phyloP scores from a whole-genome alignment of 2,113 vertebrate species.

The Cynopterus brachyotis region DNA sequence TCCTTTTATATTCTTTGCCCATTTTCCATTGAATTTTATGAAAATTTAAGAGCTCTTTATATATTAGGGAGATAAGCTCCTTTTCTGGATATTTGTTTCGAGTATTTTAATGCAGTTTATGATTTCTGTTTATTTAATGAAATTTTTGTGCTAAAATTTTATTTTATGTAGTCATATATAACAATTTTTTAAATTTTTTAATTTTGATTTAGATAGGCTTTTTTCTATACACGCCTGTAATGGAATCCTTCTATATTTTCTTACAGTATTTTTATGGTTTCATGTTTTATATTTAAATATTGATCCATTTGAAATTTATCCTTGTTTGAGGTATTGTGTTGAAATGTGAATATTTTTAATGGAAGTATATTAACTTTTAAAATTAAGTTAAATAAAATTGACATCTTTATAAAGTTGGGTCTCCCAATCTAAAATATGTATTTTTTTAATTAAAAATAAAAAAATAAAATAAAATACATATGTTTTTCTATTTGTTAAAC shows the following conservation, averaged over 20 bases:
- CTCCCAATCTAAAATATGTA: neutral
- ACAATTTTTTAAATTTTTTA: neutral
- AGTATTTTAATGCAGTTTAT: conserved; percentile 25
- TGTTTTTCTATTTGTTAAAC: neutral
- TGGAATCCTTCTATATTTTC: conserved; percentile 41
- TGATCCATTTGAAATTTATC: conserved; percentile 51
- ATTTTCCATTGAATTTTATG: neutral
- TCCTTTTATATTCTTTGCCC: neutral
- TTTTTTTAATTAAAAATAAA: too few species aligned
- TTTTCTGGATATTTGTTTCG: conserved; percentile 24
- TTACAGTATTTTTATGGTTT: conserved; percentile 45
- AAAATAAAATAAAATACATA: neutral
- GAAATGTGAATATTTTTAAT: neutral
- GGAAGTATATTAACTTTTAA: neutral
- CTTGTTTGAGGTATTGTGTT: neutral
- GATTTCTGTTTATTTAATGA: neutral
- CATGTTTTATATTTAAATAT: conserved; percentile 51
- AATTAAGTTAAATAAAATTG: neutral
- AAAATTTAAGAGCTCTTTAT: conserved; percentile 12
- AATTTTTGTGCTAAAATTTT: neutral
- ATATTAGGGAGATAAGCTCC: neutral
- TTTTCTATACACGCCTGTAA: neutral
- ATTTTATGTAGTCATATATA: neutral
- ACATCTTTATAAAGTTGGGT: neutral
- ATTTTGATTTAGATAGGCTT: conserved; percentile 12